These are phyloP conservation scores for Brassicogethes aeneus DNA, from an alignment of 2,888 invertebrate genomes.

Conservation along the genomic window DNA sequence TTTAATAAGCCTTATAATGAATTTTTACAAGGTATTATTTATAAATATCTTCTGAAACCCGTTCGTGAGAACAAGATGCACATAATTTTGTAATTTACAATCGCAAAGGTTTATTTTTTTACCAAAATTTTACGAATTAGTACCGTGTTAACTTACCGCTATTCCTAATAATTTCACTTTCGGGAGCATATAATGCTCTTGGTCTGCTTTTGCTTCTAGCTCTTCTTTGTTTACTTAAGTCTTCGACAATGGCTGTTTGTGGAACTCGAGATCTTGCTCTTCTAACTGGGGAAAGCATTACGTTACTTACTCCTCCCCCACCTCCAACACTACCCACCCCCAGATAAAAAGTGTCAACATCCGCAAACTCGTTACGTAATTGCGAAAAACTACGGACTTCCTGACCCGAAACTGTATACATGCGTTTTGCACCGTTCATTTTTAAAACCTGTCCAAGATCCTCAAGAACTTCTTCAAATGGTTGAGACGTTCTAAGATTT, in stretches of 20 bases:
- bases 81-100: too few relatives aligned
- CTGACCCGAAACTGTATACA: constrained; percentile 87
- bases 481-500: constrained; percentile 85
- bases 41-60: too few relatives aligned
- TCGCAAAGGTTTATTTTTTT: too few relatives aligned
- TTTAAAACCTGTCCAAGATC: constrained; percentile 89
- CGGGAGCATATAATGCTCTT: constrained; percentile 73
- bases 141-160: constrained; percentile 61
- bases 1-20: too few relatives aligned
- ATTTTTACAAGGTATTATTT: too few relatives aligned
- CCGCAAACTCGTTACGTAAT: constrained; percentile 83
- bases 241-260: constrained; percentile 45
- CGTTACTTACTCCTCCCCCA: constrained; percentile 31
- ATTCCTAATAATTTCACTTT: constrained; percentile 70
- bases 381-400: constrained; percentile 94
- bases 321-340: constrained; percentile 47
- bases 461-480: constrained; percentile 88
- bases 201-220: constrained; percentile 81
- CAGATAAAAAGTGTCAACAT: constrained; percentile 85
- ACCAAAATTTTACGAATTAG: too few relatives aligned
- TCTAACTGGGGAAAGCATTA: constrained; percentile 54
- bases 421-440: constrained; percentile 82
- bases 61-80: too few relatives aligned
- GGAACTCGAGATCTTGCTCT: constrained; percentile 57
- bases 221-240: constrained; percentile 48